Evolutionary conservation across 1,140 invertebrate species (phyloP).

Genomic region (Dendroctonus ponderosae): DNA sequence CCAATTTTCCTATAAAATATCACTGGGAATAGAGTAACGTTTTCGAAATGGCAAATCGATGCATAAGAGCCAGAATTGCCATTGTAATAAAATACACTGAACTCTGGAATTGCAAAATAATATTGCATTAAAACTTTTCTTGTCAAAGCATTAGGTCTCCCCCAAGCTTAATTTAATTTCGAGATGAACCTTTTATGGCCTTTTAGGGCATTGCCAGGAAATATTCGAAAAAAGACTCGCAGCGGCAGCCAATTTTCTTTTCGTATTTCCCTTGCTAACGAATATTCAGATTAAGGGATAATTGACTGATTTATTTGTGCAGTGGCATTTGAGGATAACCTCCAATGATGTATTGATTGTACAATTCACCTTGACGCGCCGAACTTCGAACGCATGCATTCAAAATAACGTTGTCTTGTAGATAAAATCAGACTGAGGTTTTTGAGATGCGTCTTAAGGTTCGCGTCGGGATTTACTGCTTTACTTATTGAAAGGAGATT

Average conservation of each 20-base stretch:
- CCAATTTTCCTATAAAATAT: too few species aligned
- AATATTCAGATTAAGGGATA: conserved; percentile 28
- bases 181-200: conserved; percentile 17
- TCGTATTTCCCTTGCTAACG: conserved; percentile 24
- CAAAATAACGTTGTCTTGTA: too few species aligned
- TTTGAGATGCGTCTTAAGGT: too few species aligned
- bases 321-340: conserved; percentile 5
- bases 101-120: not conserved
- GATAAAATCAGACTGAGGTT: too few species aligned
- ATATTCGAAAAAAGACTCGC: conserved; percentile 3
- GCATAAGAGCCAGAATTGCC: too few species aligned
- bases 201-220: not conserved
- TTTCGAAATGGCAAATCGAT: too few species aligned
- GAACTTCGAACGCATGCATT: too few species aligned
- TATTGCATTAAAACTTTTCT: conserved; percentile 25
- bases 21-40: too few species aligned
- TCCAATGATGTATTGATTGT: conserved; percentile 1
- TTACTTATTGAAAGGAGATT: too few species aligned
- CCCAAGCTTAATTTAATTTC: conserved; percentile 28
- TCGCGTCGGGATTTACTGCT: too few species aligned
- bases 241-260: conserved; percentile 19
- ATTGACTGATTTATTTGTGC: conserved; percentile 21
- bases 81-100: too few species aligned
- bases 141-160: conserved; percentile 21
- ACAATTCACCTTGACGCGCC: conserved; percentile 2